Conservation (phyloP, 2,797 vertebrate genomes). For the Oryzias dopingdopingensis region DNA sequence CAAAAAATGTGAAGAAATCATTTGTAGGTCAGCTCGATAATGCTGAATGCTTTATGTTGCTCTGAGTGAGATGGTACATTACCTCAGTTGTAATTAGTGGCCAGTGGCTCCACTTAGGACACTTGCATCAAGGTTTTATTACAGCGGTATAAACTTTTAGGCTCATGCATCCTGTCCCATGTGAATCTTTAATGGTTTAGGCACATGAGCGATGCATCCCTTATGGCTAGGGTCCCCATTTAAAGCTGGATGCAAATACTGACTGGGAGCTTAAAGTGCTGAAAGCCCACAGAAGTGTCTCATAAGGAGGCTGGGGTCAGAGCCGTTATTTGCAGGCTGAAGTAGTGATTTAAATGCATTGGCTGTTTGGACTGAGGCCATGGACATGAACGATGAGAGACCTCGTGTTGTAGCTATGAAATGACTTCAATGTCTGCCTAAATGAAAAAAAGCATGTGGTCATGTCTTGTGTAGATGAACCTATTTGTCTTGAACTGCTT, state of each 20-base stretch:
- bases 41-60: not conserved
- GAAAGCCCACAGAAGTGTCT: conserved; percentile 5
- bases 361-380: not conserved
- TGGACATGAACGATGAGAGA: not conserved
- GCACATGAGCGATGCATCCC: not conserved
- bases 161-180: not conserved
- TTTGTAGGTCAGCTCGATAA: not conserved
- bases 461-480: too few species aligned
- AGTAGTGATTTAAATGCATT: conserved; percentile 13
- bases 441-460: not conserved
- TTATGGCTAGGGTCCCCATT: not conserved
- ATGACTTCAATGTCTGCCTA: accelerated
- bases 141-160: not conserved
- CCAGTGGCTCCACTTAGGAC: accelerated
- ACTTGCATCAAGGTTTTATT: not conserved
- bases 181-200: too few species aligned
- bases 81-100: not conserved
- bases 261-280: conserved; percentile 6
- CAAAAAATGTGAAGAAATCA: not conserved
- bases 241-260: conserved; percentile 8
- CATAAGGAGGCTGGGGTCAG: not conserved
- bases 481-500: too few species aligned
- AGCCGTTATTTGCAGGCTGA: not conserved
- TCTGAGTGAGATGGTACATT: not conserved
- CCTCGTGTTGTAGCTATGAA: not conserved